Evolutionary conservation across 2,797 vertebrate genomes (phyloP).

Genomic region (Agapornis canus): DNA sequence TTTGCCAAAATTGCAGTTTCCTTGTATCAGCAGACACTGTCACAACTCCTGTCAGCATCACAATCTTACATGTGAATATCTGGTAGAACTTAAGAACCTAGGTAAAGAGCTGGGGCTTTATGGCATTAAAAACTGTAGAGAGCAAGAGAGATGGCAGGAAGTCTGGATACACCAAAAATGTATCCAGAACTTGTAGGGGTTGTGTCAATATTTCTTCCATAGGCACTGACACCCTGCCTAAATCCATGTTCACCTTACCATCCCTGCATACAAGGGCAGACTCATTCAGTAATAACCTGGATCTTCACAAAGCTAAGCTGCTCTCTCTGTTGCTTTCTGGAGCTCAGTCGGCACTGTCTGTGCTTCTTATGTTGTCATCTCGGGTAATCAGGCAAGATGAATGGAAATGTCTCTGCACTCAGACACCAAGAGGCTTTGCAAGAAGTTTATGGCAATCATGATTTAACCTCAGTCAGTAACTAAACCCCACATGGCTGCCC

Average conservation of each 20-base stretch:
- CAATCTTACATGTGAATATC: background rate
- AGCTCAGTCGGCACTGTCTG: background rate
- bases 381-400: background rate
- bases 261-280: background rate
- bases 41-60: background rate
- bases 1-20: background rate
- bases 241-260: background rate
- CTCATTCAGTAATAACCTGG: background rate
- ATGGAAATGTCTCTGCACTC: background rate
- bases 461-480: background rate
- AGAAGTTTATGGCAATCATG: background rate
- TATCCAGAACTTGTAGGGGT: background rate
- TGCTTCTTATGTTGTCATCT: background rate
- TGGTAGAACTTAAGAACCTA: background rate
- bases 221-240: background rate
- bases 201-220: background rate
- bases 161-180: background rate
- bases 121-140: background rate
- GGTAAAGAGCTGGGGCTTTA: background rate
- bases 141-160: background rate
- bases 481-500: background rate
- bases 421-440: background rate
- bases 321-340: background rate
- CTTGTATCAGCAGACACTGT: background rate
- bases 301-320: background rate